These are phyloP conservation scores for Branchinecta sandiegonensis DNA, from an alignment of 2,888 invertebrate species.

Conservation along the genomic window DNA sequence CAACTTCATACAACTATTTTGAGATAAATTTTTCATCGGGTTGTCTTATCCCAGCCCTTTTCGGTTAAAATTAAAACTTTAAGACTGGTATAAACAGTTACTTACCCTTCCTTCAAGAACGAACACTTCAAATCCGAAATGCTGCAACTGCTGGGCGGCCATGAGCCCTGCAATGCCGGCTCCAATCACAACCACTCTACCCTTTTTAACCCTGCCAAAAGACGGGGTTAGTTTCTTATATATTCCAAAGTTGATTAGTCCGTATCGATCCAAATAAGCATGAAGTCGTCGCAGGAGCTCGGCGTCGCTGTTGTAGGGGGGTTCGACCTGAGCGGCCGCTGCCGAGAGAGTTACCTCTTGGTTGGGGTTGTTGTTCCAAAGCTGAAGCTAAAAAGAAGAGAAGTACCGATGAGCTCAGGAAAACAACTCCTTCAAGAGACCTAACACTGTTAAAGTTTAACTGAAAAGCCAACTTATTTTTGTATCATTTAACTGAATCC, in stretches of 20 bases:
- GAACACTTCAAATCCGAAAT: slow-evolving; percentile 90
- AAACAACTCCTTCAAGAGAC: too few species aligned
- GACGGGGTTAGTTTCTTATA: slow-evolving; percentile 55
- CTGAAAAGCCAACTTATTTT: too few species aligned
- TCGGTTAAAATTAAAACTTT: slow-evolving; percentile 14
- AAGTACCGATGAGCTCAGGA: too few species aligned
- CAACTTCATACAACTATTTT: too few species aligned
- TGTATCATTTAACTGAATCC: too few species aligned
- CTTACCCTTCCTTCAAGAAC: slow-evolving; percentile 45
- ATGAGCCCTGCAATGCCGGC: slow-evolving; percentile 85
- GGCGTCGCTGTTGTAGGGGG: slow-evolving; percentile 85
- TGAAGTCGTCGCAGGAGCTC: slow-evolving; percentile 67
- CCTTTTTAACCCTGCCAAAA: slow-evolving; percentile 35
- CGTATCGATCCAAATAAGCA: slow-evolving; percentile 83
- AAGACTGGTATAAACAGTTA: slow-evolving; percentile 18
- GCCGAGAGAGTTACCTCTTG: slow-evolving; percentile 71
- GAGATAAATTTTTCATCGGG: too few species aligned
- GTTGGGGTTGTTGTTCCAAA: slow-evolving; percentile 93
- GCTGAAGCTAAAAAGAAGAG: slow-evolving; percentile 47
- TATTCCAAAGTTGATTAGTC: slow-evolving; percentile 93
- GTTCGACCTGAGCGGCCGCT: slow-evolving; percentile 59
- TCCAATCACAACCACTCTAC: slow-evolving; percentile 49
- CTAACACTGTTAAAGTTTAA: too few species aligned
- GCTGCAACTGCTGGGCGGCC: slow-evolving; percentile 83
- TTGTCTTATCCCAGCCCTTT: too few species aligned